Evolutionary conservation across 2,113 vertebrate genomes (phyloP), one percentile per base, ranked within the genome.

Genomic region (Percina caprodes): DNA sequence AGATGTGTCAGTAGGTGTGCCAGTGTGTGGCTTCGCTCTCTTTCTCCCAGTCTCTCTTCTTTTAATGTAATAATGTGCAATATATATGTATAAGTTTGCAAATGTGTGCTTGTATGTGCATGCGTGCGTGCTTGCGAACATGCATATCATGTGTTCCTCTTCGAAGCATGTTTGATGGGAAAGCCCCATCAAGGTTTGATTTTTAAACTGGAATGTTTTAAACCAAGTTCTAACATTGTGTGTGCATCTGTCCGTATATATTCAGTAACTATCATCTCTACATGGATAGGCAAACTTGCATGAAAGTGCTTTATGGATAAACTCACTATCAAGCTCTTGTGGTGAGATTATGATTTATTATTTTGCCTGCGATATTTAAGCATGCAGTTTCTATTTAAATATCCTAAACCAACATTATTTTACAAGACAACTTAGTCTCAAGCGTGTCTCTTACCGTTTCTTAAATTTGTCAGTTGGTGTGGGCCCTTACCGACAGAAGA

Each of bases 121-220:
- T 76, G 52, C 63, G 24, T 58, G 69, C 8, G 4, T 69, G 75
- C 61, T 55, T 70, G 49, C 67, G 73, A 63, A 87, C 63, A 61
- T 71, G 59, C 52, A 58, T 63, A 33, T 84, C 54, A 56, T 45
- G 51, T 65, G 48, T 54, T 81, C 15, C 1, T 21, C 24, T 42
- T 45, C 48, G 24, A 52, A 35, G 49, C 10, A 48, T 74, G 78
- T 74, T 54, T 9, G 6, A 74, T 26, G 39, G 65, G 54, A 79
- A 69, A 52, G 9, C 16, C 18, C 35, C 19, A 66, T 9, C 52
- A 24, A 63, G 63, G 74, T 39, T 71, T 30, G 19, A 12, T 71
- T 56, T 74, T 42, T 70, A 46, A 42, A 71, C 16, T 10, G 30
- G n/a, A 42, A 69, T 55, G 19, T 45, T 61, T 42, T 3, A 67